Evolutionary conservation across 2,888 invertebrate genomes (phyloP).

Genomic region (Eupithecia pulchellata): DNA sequence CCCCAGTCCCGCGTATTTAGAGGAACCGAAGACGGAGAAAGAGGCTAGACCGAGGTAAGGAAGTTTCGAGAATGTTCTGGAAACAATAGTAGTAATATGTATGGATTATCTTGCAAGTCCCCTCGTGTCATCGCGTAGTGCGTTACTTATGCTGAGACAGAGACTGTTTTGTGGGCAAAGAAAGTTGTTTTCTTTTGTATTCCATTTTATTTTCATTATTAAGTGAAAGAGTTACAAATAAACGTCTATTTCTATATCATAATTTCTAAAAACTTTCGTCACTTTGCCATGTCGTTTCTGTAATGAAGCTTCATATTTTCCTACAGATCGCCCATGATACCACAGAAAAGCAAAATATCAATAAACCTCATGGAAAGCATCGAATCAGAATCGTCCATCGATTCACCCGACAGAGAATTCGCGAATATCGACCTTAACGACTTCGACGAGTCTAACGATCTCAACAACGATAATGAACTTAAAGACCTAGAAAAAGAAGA

Average conservation of each 20-base stretch:
- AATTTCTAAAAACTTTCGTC: background rate
- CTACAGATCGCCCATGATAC: conserved; percentile 82
- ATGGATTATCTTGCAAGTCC: too few relatives aligned
- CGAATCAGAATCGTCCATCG: conserved; percentile 82
- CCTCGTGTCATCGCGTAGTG: too few relatives aligned
- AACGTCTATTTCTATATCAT: too few relatives aligned
- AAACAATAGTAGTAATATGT: background rate
- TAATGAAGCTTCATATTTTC: background rate
- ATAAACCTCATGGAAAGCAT: conserved; percentile 83
- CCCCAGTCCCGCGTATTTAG: conserved; percentile 55
- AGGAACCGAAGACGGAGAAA: conserved; percentile 67
- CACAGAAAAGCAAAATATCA: conserved; percentile 79
- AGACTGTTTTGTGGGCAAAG: background rate
- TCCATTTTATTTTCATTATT: too few relatives aligned
- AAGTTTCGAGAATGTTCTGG: background rate
- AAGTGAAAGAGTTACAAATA: too few relatives aligned
- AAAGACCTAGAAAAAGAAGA: conserved; percentile 47
- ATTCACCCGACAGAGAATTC: conserved; percentile 79
- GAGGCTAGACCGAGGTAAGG: conserved; percentile 69
- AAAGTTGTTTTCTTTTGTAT: background rate
- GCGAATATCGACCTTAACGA: conserved; percentile 78
- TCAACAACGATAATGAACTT: conserved; percentile 55
- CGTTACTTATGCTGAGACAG: background rate
- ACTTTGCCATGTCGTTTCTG: too few relatives aligned
- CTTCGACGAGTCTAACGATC: conserved; percentile 68